Evolutionary conservation across 2,888 invertebrate genomes (phyloP), one percentile per base, ranked within the genome.

Genomic region (Hetaerina titia): DNA sequence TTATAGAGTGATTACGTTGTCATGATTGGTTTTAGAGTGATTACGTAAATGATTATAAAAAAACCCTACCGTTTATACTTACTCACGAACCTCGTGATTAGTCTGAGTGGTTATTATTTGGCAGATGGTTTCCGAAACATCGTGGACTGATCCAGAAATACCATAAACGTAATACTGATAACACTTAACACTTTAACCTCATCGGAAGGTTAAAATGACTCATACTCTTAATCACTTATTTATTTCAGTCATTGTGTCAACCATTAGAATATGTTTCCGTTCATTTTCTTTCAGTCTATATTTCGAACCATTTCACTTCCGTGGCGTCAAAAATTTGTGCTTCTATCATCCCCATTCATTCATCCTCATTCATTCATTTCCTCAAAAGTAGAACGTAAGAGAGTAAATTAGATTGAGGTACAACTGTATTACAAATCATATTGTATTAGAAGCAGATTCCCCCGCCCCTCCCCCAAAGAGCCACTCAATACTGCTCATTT

Each of bases 391-490:
- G 25, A 81, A 2, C 0, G 81, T 81, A 31, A 81, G 13, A 81
- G 69, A 69, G 81, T 81, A 31, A 31, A 81, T 81, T 31, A 81
- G 81, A 81, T 81, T 81, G 81, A n/a, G 31, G 13, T 2, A 31
- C 9, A 81, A 31, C 25, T 81, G 81, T 81, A 81, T 81, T 81
- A 81, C 81, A 13, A 81, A 81, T 25, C 13, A 81, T 81, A 31
- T 31, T 81, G 81, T 81, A 81, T 81, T 81, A 81, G 81, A 31
- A 81, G 81, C 81, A 81, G 81, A 31, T 81, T 81, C 31, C 31
- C 81, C 81, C 45, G 45, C 45, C 45, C 45, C 45, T 45, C 45
- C 45, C 25, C 11, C 25, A 11, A 81, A 31, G 15, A 31, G 25
- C 25, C 81, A 81, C 69, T 69, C n/a, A 69, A 69, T 69, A n/a